Percentiles rank a stretch among this genome's conserved stretches.
Evolutionary conservation across 2,797 vertebrate genomes (phyloP).

Genomic region (Cyprinodon diabolis): DNA sequence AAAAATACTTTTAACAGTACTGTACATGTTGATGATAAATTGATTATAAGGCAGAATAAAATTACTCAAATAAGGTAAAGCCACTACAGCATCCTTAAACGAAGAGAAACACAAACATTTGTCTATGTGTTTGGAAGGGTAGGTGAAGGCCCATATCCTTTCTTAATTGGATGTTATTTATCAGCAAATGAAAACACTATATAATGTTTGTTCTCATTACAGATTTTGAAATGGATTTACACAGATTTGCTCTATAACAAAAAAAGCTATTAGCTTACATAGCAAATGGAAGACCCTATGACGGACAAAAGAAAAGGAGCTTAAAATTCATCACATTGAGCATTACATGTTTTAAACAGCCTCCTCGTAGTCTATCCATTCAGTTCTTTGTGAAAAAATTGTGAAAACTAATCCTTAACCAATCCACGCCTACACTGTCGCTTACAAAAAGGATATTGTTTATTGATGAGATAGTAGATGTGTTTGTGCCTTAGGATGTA

Average conservation of each 20-base stretch:
- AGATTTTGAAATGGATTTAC: slow-evolving; percentile 38
- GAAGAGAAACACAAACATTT: neutral
- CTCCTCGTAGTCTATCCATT: slow-evolving; percentile 31
- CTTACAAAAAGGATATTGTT: slow-evolving; percentile 67
- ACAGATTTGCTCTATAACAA: slow-evolving; percentile 27
- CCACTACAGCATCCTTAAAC: neutral
- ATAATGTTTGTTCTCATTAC: slow-evolving; percentile 3
- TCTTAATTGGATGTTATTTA: slow-evolving; percentile 25
- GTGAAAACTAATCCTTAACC: slow-evolving; percentile 61
- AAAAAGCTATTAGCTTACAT: slow-evolving; percentile 12
- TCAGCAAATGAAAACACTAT: slow-evolving; percentile 22
- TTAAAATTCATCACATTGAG: slow-evolving; percentile 27
- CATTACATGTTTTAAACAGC: slow-evolving; percentile 40
- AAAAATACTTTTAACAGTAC: neutral
- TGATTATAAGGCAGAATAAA: neutral
- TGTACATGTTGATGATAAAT: neutral
- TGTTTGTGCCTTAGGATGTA: slow-evolving; percentile 38
- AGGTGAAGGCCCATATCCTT: slow-evolving; percentile 4
- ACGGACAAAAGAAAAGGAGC: slow-evolving; percentile 17
- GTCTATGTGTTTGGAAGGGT: neutral
- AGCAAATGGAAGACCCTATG: slow-evolving; percentile 5
- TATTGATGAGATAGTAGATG: slow-evolving; percentile 62
- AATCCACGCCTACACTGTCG: slow-evolving; percentile 61
- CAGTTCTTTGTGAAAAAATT: slow-evolving; percentile 43
- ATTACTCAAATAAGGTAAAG: neutral